Evolutionary conservation across 2,888 invertebrate genomes (phyloP), one percentile per base, ranked within the genome.

Genomic region (Autographa pulchrina): DNA sequence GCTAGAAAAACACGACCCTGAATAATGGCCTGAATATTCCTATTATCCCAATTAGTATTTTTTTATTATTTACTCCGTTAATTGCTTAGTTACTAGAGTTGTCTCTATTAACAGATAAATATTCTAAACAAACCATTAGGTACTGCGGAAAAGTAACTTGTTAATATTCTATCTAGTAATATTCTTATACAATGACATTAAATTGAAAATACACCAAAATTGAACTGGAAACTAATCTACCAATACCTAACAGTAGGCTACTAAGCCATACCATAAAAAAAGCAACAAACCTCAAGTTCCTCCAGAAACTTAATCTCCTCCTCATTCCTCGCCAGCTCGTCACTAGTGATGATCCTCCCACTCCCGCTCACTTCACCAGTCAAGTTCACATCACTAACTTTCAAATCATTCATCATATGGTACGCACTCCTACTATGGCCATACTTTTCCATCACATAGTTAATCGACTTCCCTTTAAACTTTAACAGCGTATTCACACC

Each of bases 341-440:
- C 92, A 35, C 82, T 92, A 1, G 94, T 94, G 16, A 95, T 90
- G 68, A 95, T 92, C 83, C 95, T 90, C 2, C 94, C 92, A 68
- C 91, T 94, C 14, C 77, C 91, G 89, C 95, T 96, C 70, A 95
- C 86, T 81, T 81, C 82, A 41, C 94, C 93, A 0, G 92, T 92
- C 81, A 95, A 85, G 75, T 92, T 94, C 71, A 84, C 81, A 87
- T 96, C 96, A 83, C 93, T 94, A 70, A 96, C 87, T 90, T 94
- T 94, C 77, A 97, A 97, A 83, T 97, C 97, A 65, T 95, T 93
- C 79, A 97, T 92, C 87, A 97, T 93, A 87, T 97, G 97, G 83
- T 96, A 96, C 0, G 97, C 97, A 76, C 97, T 96, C 62, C 90
- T 90, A 77, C 97, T 97, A 87, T 97, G 97, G 13, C 96, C 94